Conservation (phyloP, 2,888 invertebrate species). For the Lochmaea crataegi region DNA sequence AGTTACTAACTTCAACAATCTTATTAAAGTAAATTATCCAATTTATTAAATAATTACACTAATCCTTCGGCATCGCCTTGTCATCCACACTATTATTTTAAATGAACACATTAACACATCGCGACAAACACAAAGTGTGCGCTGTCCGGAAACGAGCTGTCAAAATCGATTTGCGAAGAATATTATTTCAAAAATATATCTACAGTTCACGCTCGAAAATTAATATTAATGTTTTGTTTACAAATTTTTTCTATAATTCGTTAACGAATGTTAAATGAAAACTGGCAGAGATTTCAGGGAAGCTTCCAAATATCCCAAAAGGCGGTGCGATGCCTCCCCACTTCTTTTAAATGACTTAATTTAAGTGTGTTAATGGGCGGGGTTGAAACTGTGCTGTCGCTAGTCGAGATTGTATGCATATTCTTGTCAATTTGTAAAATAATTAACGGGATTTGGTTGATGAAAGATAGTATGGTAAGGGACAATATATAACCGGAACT, state of each 20-base stretch:
- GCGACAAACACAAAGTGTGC: conserved; percentile 4
- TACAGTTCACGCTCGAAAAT: conserved; percentile 52
- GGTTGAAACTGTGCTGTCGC: conserved; percentile 41
- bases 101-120: conserved; percentile 6
- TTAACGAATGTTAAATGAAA: conserved; percentile 52
- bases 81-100: conserved; percentile 5
- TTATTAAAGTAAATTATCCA: too few species aligned
- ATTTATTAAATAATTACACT: too few species aligned
- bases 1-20: too few species aligned
- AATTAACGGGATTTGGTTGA: neutral
- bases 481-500: too few species aligned
- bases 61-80: neutral
- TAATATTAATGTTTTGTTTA: conserved; percentile 64
- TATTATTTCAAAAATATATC: conserved; percentile 34
- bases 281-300: conserved; percentile 58
- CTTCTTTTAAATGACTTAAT: conserved; percentile 55
- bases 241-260: conserved; percentile 47
- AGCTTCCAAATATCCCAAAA: conserved; percentile 55
- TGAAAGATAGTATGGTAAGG: too few species aligned
- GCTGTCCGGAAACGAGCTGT: conserved; percentile 24
- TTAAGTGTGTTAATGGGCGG: conserved; percentile 55
- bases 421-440: neutral
- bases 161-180: conserved; percentile 29
- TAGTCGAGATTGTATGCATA: neutral
- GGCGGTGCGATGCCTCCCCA: conserved; percentile 51